phyloP scores from a whole-genome alignment of 2,888 invertebrate genomes.

The Gymnoscelis rufifasciata region DNA sequence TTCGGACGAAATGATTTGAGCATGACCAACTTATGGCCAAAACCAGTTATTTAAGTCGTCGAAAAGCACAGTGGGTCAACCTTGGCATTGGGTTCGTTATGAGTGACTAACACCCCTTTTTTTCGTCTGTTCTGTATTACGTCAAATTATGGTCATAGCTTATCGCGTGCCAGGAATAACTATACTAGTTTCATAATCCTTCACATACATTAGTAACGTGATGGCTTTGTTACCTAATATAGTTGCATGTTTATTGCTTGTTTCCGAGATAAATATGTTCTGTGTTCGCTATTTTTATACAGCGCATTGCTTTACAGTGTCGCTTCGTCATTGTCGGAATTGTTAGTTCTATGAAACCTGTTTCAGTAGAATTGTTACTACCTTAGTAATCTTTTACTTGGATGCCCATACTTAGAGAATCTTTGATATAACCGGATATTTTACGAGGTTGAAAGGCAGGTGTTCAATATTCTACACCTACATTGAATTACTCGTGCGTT shows the following conservation, averaged over 20 bases:
- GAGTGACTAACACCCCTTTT: slow-evolving; percentile 53
- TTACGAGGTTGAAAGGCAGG: slow-evolving; percentile 32
- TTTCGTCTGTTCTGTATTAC: slow-evolving; percentile 32
- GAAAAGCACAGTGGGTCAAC: slow-evolving; percentile 48
- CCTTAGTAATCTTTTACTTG: not conserved
- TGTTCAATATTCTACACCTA: slow-evolving; percentile 39
- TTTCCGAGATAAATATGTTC: slow-evolving; percentile 16
- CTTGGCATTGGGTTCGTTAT: slow-evolving; percentile 69
- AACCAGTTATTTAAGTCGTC: slow-evolving; percentile 55
- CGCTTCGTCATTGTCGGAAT: slow-evolving; percentile 8
- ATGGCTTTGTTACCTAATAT: slow-evolving; percentile 26
- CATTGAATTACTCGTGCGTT: slow-evolving; percentile 36
- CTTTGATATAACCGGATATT: slow-evolving; percentile 13
- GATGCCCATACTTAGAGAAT: not conserved
- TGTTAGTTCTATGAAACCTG: slow-evolving; percentile 12
- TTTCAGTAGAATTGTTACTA: slow-evolving; percentile 4
- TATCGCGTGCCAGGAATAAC: slow-evolving; percentile 39
- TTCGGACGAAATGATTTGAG: slow-evolving; percentile 23
- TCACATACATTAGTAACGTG: slow-evolving; percentile 24
- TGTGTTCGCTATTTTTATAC: slow-evolving; percentile 5
- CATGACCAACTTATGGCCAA: slow-evolving; percentile 46
- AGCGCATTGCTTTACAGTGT: slow-evolving; percentile 4
- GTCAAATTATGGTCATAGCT: slow-evolving; percentile 29
- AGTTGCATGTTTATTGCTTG: slow-evolving; percentile 30
- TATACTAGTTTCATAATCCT: slow-evolving; percentile 33